Conservation (phyloP, 64 coral and sea anemone species). For the Pocillopora damicornis region DNA sequence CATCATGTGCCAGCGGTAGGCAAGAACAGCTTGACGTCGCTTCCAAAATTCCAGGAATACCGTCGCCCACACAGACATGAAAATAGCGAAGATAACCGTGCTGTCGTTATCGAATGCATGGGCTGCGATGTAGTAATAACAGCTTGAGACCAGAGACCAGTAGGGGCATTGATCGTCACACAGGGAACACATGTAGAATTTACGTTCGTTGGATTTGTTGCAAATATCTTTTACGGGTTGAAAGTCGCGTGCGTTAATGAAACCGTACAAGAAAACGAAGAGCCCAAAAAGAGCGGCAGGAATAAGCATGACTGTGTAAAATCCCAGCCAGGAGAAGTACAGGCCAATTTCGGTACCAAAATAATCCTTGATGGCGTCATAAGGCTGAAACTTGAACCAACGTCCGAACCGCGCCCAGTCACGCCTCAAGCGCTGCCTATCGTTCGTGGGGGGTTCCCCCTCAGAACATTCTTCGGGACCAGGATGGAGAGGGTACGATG, state of each 20-base stretch:
- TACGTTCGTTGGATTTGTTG: conserved; percentile 70
- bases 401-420: conserved; percentile 89
- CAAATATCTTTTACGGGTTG: conserved; percentile 83
- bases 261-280: conserved; percentile 80
- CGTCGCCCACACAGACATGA: conserved; percentile 98
- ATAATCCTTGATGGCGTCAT: conserved; percentile 93
- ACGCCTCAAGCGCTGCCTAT: conserved; percentile 62
- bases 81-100: conserved; percentile 81
- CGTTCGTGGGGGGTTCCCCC: conserved; percentile 52
- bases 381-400: conserved; percentile 92
- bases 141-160: conserved; percentile 66
- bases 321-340: conserved; percentile 97
- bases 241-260: conserved; percentile 50
- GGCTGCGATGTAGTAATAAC: conserved; percentile 60
- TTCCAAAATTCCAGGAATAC: conserved; percentile 98
- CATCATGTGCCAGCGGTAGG: conserved; percentile 97
- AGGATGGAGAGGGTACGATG: conserved; percentile 82
- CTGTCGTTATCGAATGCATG: conserved; percentile 88
- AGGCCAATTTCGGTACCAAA: conserved; percentile 90
- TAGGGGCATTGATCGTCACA: conserved; percentile 91
- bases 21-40: conserved; percentile 80
- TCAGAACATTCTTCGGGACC: conserved; percentile 62
- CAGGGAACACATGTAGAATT: conserved; percentile 96
- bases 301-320: conserved; percentile 87
- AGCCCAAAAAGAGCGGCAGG: conserved; percentile 91